Conservation (phyloP, 2,888 invertebrate genomes). For the Zhuqinia jingwanae region DNA sequence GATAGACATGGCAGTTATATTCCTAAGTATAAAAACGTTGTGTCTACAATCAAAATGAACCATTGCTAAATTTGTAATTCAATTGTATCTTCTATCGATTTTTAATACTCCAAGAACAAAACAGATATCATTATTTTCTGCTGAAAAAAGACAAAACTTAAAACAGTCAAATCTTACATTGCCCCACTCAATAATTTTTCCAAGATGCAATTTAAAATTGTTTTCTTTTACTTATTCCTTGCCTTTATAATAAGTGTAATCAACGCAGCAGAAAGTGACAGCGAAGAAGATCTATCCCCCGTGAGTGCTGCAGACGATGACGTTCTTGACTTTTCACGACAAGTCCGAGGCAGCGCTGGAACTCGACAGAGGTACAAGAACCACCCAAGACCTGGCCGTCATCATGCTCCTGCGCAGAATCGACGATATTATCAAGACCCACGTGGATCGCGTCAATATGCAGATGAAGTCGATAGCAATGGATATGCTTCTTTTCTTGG, state of each 20-base stretch:
- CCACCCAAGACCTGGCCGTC: constrained; percentile 6
- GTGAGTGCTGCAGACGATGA: neutral
- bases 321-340: neutral
- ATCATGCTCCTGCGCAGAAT: neutral
- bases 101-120: too few species aligned
- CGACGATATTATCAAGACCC: constrained; percentile 39
- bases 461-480: constrained; percentile 44
- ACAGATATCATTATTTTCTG: too few species aligned
- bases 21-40: too few species aligned
- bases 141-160: neutral
- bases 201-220: neutral
- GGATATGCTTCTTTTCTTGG: constrained; percentile 65
- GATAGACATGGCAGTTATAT: too few species aligned
- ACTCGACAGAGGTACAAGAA: constrained; percentile 46
- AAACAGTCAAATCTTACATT: neutral
- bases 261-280: neutral
- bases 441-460: constrained; percentile 28
- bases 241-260: neutral
- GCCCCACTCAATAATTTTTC: neutral
- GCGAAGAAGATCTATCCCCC: neutral
- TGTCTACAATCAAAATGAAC: too few species aligned
- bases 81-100: too few species aligned
- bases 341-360: constrained; percentile 22
- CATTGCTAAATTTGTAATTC: too few species aligned
- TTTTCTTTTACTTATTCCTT: neutral